A percentile compares a stretch with the other conserved stretches of the same genome.
Conservation (phyloP, 2,113 vertebrate genomes). For the Nanger granti region DNA sequence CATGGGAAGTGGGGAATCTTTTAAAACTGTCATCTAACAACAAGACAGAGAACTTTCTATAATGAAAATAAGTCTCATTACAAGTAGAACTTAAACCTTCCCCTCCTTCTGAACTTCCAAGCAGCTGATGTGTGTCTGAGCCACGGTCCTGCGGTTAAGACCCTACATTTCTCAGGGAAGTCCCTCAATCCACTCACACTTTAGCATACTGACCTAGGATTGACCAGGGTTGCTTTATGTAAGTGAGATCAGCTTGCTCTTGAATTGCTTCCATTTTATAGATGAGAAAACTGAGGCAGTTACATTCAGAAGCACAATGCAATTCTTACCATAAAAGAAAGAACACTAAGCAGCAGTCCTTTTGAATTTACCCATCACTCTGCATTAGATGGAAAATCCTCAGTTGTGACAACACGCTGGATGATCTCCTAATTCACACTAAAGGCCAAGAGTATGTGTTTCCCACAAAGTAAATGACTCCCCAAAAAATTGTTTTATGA, state of each 20-base stretch:
- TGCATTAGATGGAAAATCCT: slow-evolving; percentile 8
- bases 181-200: not conserved
- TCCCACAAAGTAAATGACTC: slow-evolving; percentile 24
- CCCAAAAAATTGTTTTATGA: slow-evolving; percentile 35
- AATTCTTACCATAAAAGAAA: not conserved
- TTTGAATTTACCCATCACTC: not conserved
- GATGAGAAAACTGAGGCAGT: not conserved
- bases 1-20: not conserved
- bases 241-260: not conserved
- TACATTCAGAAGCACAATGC: not conserved
- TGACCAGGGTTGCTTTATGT: not conserved
- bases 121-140: not conserved
- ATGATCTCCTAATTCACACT: slow-evolving; percentile 1
- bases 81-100: not conserved
- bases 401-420: not conserved
- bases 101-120: not conserved
- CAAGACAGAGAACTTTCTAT: not conserved
- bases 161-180: not conserved
- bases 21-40: not conserved
- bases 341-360: not conserved
- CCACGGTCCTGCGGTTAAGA: not conserved
- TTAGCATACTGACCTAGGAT: not conserved
- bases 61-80: not conserved
- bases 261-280: not conserved
- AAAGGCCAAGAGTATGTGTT: not conserved